These are phyloP conservation scores for Nycticebus coucang DNA, from an alignment of 2,113 vertebrate species.

Conservation along the genomic window DNA sequence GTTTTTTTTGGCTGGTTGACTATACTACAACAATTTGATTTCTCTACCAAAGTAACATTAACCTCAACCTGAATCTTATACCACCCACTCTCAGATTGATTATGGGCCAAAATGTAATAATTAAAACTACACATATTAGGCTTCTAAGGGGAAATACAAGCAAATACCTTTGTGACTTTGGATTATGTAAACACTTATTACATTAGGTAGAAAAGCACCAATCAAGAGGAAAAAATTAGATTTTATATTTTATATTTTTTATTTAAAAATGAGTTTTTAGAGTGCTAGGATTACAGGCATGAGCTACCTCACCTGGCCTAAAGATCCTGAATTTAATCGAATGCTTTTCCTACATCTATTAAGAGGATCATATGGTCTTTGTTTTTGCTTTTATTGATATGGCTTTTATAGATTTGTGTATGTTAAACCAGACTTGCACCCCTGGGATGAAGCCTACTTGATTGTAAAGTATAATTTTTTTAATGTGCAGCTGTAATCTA, in stretches of 20 bases:
- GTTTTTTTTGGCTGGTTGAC: not conserved
- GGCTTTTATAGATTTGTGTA: too few relatives aligned
- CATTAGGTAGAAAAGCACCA: not conserved
- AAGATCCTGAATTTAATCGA: too few relatives aligned
- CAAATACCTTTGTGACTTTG: not conserved
- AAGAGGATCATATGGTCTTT: too few relatives aligned
- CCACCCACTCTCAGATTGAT: not conserved
- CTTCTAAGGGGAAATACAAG: not conserved
- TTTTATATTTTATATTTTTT: too few relatives aligned
- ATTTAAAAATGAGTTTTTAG: not conserved
- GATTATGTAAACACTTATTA: not conserved
- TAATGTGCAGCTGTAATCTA: too few relatives aligned
- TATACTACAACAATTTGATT: not conserved
- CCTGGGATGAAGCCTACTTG: too few relatives aligned
- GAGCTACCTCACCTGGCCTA: too few relatives aligned
- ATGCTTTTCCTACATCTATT: too few relatives aligned
- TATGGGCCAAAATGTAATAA: not conserved
- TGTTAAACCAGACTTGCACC: too few relatives aligned
- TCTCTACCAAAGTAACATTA: not conserved
- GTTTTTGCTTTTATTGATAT: too few relatives aligned
- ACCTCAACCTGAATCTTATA: not conserved
- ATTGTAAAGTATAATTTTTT: too few relatives aligned
- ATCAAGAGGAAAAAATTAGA: not conserved
- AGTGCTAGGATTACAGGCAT: too few relatives aligned
- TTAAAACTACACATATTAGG: not conserved